Conservation (phyloP, 1,140 invertebrate genomes). For the Colletes latitarsis region DNA sequence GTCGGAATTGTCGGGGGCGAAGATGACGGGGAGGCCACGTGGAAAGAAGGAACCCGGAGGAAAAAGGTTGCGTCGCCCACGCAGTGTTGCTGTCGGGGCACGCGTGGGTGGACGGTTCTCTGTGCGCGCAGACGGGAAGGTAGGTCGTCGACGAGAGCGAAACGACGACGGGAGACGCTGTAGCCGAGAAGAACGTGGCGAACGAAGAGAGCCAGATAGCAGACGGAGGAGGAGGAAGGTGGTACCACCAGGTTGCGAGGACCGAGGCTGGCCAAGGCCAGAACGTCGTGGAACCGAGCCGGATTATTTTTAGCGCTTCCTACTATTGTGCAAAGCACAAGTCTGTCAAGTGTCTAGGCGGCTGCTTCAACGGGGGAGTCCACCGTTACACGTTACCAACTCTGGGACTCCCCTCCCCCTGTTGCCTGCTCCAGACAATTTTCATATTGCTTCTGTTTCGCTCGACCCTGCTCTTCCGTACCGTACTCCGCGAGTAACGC, state of each 20-base stretch:
- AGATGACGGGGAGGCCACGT: neutral
- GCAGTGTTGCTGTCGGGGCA: neutral
- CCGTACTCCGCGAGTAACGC: too few relatives aligned
- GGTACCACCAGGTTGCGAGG: conserved; percentile 64
- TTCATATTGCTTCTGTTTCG: conserved; percentile 3
- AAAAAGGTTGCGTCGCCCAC: conserved; percentile 18
- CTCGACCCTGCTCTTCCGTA: neutral
- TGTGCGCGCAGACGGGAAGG: conserved; percentile 10
- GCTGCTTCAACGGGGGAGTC: conserved; percentile 51
- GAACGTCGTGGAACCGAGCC: conserved; percentile 63
- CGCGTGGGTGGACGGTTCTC: conserved; percentile 16
- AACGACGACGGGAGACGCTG: neutral
- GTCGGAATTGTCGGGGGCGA: too few relatives aligned
- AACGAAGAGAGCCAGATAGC: conserved; percentile 23
- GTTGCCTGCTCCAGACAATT: conserved; percentile 21
- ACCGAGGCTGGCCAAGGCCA: conserved; percentile 70
- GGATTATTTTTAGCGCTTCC: conserved; percentile 72
- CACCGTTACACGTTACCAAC: conserved; percentile 40
- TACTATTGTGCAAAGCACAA: conserved; percentile 71
- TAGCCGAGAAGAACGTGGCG: conserved; percentile 30
- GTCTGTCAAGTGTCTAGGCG: conserved; percentile 71
- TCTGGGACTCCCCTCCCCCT: neutral
- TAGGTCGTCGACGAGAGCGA: neutral
- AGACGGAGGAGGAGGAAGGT: conserved; percentile 35
- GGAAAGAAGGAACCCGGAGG: neutral